Conservation (phyloP, 2,888 invertebrate species). For the Pandemis corylana region DNA sequence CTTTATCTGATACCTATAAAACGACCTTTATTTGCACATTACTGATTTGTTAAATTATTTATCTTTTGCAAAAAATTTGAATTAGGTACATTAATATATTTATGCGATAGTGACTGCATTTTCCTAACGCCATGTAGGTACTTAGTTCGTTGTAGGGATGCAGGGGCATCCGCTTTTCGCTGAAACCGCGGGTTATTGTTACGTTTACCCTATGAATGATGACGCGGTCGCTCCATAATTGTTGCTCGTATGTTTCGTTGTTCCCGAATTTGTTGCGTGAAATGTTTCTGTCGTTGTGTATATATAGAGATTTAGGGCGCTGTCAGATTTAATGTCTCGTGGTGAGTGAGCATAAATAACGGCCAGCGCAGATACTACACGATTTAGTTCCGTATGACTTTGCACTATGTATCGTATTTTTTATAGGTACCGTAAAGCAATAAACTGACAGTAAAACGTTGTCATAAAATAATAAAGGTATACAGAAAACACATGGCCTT, state of each 20-base stretch:
- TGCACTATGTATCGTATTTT: background rate
- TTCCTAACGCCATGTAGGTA: background rate
- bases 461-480: no score
- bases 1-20: no score
- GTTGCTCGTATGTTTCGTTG: conserved; percentile 43
- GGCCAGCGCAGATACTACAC: conserved; percentile 18
- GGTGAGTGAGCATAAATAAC: conserved; percentile 40
- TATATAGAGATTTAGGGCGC: conserved; percentile 41
- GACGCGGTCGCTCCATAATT: conserved; percentile 43
- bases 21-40: no score
- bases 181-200: conserved; percentile 34
- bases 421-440: background rate
- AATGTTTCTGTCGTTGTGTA: conserved; percentile 42
- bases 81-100: background rate
- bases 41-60: no score
- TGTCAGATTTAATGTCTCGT: conserved; percentile 41
- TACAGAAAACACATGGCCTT: no score
- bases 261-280: conserved; percentile 40
- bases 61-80: background rate
- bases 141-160: background rate
- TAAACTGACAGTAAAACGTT: conserved; percentile 8
- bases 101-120: background rate
- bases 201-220: conserved; percentile 44
- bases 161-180: conserved; percentile 27
- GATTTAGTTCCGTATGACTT: conserved; percentile 15